A percentile compares a stretch with the other conserved stretches of the same genome.
These are phyloP conservation scores for Ptychadena robeensis DNA, from an alignment of 2,797 vertebrate genomes.

Conservation along the genomic window DNA sequence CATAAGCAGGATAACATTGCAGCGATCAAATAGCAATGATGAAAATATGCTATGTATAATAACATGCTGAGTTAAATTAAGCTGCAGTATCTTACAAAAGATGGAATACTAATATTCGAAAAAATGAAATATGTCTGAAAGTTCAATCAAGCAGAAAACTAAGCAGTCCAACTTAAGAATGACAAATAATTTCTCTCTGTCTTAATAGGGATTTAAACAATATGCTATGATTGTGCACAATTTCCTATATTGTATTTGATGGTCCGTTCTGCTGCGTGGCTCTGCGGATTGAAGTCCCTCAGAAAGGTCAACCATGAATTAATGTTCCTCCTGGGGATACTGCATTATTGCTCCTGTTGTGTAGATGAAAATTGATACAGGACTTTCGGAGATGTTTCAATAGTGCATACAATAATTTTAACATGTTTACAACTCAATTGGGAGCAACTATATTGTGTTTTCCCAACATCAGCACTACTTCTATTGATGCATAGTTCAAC, in stretches of 20 bases:
- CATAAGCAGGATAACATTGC: too few species aligned
- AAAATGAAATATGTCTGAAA: not conserved
- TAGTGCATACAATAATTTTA: slow-evolving; percentile 15
- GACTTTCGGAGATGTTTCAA: not conserved
- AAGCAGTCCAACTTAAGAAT: not conserved
- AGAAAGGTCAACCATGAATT: slow-evolving; percentile 48
- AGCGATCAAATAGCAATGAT: not conserved
- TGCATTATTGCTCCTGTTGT: slow-evolving; percentile 16
- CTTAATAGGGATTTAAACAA: slow-evolving; percentile 11
- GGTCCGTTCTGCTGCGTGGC: slow-evolving; percentile 7
- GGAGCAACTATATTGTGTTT: not conserved
- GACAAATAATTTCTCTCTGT: slow-evolving; percentile 3
- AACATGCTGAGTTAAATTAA: not conserved
- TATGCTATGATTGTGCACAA: slow-evolving; percentile 29
- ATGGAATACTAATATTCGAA: not conserved
- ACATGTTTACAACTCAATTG: slow-evolving; percentile 31
- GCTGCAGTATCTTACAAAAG: not conserved
- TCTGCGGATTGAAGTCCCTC: not conserved
- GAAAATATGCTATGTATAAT: not conserved
- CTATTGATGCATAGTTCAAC: not conserved
- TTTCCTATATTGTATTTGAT: slow-evolving; percentile 11
- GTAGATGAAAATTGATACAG: slow-evolving; percentile 27
- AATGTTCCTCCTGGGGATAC: slow-evolving; percentile 33
- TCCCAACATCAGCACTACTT: not conserved
- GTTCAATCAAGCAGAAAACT: not conserved